Conservation (phyloP, 1,140 invertebrate species). For the Plutomurus gul region DNA sequence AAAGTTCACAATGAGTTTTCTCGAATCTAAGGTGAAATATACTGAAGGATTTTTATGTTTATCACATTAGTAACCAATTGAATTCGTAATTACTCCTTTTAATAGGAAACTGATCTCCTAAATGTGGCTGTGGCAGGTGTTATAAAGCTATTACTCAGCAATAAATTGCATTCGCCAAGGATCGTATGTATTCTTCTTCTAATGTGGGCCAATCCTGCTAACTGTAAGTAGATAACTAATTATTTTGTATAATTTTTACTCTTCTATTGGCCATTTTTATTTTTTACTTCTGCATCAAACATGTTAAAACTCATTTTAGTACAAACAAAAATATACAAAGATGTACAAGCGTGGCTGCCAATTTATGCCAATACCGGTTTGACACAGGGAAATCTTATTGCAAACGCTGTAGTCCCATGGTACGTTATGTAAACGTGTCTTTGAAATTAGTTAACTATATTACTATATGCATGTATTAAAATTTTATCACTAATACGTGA, state of each 20-base stretch:
- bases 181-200: neutral
- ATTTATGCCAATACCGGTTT: neutral
- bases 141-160: neutral
- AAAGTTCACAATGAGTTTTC: neutral
- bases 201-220: neutral
- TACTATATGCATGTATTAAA: neutral
- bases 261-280: no score
- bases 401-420: neutral
- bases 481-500: neutral
- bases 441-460: no score
- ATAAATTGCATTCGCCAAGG: neutral
- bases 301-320: no score
- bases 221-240: neutral
- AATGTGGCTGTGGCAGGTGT: neutral
- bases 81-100: neutral
- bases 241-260: no score
- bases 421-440: no score
- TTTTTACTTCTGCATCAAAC: neutral
- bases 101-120: neutral
- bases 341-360: neutral
- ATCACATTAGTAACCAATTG: no score
- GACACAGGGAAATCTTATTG: neutral
- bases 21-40: neutral
- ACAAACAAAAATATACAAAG: conserved; percentile 1
- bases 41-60: no score